Conservation (phyloP, 2,113 vertebrate species). For the Shinisaurus crocodilurus region DNA sequence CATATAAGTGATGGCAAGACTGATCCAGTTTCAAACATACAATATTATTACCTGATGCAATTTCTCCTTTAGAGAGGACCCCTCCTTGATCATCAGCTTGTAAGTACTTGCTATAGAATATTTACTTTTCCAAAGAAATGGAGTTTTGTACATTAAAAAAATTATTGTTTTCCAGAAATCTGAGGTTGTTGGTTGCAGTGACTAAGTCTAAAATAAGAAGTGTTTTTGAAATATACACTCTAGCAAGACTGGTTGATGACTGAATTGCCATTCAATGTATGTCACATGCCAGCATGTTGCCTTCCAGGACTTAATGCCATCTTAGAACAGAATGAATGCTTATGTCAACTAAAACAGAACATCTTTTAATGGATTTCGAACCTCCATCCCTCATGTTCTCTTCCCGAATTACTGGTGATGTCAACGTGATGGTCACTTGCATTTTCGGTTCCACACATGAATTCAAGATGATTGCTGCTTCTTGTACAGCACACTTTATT, state of each 20-base stretch:
- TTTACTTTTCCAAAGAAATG: slow-evolving; percentile 52
- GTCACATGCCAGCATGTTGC: slow-evolving; percentile 83
- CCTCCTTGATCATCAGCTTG: slow-evolving; percentile 64
- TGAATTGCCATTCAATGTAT: slow-evolving; percentile 64
- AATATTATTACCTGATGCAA: slow-evolving; percentile 50
- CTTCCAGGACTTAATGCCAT: slow-evolving; percentile 80
- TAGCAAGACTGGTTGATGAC: slow-evolving; percentile 59
- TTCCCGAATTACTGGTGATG: slow-evolving; percentile 95
- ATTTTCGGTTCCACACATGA: slow-evolving; percentile 95
- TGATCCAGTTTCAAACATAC: slow-evolving; percentile 47
- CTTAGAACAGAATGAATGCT: slow-evolving; percentile 64
- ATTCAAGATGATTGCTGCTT: slow-evolving; percentile 93
- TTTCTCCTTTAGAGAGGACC: slow-evolving; percentile 60
- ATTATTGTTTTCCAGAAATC: slow-evolving; percentile 80
- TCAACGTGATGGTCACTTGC: slow-evolving; percentile 98
- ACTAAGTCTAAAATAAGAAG: slow-evolving; percentile 64
- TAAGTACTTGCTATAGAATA: slow-evolving; percentile 51
- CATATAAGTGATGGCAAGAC: slow-evolving; percentile 49
- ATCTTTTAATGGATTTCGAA: slow-evolving; percentile 85
- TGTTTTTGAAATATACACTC: slow-evolving; percentile 64
- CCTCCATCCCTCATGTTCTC: slow-evolving; percentile 94
- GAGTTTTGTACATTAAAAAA: slow-evolving; percentile 36
- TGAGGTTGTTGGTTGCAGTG: slow-evolving; percentile 77
- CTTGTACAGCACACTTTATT: slow-evolving; percentile 90
- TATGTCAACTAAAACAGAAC: slow-evolving; percentile 55